A percentile compares a stretch with the other conserved stretches of the same genome.
phyloP scores from a whole-genome alignment of 2,888 invertebrate species.

The Oithona nana region DNA sequence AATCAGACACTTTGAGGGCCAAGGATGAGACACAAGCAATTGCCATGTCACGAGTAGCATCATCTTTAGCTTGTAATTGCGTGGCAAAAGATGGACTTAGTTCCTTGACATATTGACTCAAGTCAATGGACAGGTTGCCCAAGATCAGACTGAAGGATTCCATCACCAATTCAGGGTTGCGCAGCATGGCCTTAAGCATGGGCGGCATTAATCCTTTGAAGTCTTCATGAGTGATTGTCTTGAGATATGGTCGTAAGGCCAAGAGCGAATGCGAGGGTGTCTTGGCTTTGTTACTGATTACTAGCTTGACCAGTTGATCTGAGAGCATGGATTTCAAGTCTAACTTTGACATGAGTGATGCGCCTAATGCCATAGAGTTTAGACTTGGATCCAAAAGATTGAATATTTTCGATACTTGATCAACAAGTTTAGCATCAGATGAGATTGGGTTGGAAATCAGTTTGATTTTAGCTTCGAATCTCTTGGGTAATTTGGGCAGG shows the following conservation, averaged over 20 bases:
- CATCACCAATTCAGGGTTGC: conserved; percentile 79
- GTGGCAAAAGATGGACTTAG: conserved; percentile 63
- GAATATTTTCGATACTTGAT: not conserved
- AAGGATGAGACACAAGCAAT: conserved; percentile 48
- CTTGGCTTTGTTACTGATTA: not conserved
- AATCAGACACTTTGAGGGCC: conserved; percentile 48
- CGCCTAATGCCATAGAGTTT: not conserved
- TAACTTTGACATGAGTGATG: not conserved
- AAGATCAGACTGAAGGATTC: conserved; percentile 58
- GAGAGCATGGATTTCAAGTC: not conserved
- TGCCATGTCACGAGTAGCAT: conserved; percentile 50
- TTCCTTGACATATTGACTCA: conserved; percentile 54
- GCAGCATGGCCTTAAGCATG: conserved; percentile 69
- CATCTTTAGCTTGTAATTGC: conserved; percentile 63
- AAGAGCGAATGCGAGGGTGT: conserved; percentile 38
- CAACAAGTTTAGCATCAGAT: not conserved
- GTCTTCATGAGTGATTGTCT: conserved; percentile 40
- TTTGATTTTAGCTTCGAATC: not conserved
- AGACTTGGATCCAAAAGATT: not conserved
- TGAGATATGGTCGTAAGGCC: conserved; percentile 45
- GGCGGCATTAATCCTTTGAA: conserved; percentile 62
- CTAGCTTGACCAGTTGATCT: not conserved
- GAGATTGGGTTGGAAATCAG: not conserved
- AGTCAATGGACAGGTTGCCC: conserved; percentile 46
- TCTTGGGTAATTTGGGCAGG: not conserved